These are phyloP conservation scores for Platichthys flesus DNA, from an alignment of 2,113 vertebrate genomes.

Conservation along the genomic window DNA sequence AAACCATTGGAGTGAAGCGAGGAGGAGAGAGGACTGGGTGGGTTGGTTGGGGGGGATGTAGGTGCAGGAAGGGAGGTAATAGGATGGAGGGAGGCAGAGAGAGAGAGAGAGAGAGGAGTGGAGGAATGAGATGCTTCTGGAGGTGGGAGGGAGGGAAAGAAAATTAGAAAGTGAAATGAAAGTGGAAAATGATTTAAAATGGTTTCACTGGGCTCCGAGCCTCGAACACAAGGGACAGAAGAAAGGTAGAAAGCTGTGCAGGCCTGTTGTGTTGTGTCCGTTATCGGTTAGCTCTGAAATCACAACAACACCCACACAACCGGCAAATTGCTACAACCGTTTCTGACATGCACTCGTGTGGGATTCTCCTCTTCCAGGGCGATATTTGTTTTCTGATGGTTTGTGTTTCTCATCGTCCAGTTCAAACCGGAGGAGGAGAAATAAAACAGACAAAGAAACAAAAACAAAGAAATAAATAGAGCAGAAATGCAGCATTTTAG, in stretches of 20 bases:
- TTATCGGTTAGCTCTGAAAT: constrained; percentile 39
- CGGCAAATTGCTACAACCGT: constrained; percentile 26
- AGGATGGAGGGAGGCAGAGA: constrained; percentile 5
- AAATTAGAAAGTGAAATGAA: not conserved
- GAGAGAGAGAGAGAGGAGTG: constrained; percentile 1
- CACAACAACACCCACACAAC: constrained; percentile 13
- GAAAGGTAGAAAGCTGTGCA: not conserved
- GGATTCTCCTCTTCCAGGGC: not conserved
- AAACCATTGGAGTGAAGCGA: constrained; percentile 69
- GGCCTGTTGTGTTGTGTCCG: constrained; percentile 25
- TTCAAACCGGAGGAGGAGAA: constrained; percentile 37
- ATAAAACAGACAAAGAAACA: constrained; percentile 35
- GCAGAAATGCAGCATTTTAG: constrained; percentile 37
- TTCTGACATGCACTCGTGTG: constrained; percentile 45
- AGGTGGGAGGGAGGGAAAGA: not conserved
- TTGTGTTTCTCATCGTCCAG: constrained; percentile 47
- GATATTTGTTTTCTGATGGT: constrained; percentile 63
- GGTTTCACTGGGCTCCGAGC: not conserved
- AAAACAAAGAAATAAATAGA: constrained; percentile 48
- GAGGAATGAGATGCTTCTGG: not conserved
- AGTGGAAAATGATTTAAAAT: not conserved
- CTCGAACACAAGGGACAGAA: not conserved
- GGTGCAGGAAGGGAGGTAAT: too few relatives aligned
- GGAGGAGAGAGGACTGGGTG: constrained; percentile 47
- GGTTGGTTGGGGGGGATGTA: constrained; percentile 9